Evolutionary conservation across 2,888 invertebrate genomes (phyloP), one percentile per base, ranked within the genome.

Genomic region (Anthophora plumipes): DNA sequence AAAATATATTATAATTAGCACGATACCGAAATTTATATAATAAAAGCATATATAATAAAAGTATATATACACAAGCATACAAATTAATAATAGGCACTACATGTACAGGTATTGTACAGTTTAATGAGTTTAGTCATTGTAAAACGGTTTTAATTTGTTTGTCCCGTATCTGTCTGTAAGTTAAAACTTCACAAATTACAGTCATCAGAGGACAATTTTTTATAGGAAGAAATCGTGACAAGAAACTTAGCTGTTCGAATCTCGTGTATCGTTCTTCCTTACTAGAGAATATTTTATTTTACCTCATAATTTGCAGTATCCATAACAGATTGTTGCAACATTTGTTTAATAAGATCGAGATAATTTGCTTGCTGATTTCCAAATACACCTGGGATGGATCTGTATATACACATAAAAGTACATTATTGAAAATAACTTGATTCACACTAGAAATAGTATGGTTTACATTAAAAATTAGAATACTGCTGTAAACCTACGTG

Each of bases 311-410:
- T 95, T 86, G 96, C 95, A n/a, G 95, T 94, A 54, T 97, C 96
- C 84, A 96, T 95, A 79, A 98, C 94, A 77, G 97, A 97, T 89
- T 97, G 97, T 81, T 96, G 95, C 89, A 99, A 94, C 99, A 99
- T 99, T 93, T 98, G 97, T 92, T 99, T 99, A 89, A 99, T 99
- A 48, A 98, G 95, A 89, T 97, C 97, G 85, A 99, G 93, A 93
- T 99, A 98, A 92, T 98, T 97, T 83, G 96, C 95, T 93, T 99
- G 98, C 91, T 98, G 97, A 93, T 98, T 98, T 52, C 99, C 99
- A 95, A 99, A 99, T 70, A 99, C 97, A 50, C 98, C 98, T 37
- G 99, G 99, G 48, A 99, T 98, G 89, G 98, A 96, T 85, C 97
- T 97, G 93, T 9, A 79, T 20, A 55, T 39, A 46, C 31, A 60